Evolutionary conservation across 2,113 vertebrate genomes (phyloP).

Genomic region (Diphyllodes magnificus): DNA sequence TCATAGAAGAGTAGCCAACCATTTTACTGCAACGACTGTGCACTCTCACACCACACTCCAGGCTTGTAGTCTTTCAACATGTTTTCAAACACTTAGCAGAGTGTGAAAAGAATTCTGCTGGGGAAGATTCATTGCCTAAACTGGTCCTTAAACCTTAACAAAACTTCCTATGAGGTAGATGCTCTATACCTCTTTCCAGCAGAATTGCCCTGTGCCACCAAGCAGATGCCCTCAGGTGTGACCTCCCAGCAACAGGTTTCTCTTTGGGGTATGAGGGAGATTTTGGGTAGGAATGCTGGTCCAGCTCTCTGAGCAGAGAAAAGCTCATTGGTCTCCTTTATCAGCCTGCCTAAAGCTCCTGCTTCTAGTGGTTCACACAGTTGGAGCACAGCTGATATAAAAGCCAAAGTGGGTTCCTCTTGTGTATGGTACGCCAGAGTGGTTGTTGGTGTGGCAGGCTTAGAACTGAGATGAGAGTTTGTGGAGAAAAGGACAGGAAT

Average conservation of each 20-base stretch:
- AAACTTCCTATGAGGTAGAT: not conserved
- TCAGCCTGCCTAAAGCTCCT: not conserved
- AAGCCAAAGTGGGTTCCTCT: not conserved
- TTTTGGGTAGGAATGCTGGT: not conserved
- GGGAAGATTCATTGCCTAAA: not conserved
- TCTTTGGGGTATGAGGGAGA: not conserved
- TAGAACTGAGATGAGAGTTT: not conserved
- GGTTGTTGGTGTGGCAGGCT: not conserved
- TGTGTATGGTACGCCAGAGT: too few species aligned
- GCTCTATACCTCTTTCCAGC: not conserved
- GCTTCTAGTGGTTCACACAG: not conserved
- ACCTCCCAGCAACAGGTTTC: not conserved
- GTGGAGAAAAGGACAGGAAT: not conserved
- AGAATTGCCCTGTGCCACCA: not conserved
- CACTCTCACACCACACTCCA: fast-evolving
- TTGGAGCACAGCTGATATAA: not conserved
- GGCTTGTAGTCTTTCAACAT: not conserved
- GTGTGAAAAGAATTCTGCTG: not conserved
- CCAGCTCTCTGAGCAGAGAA: not conserved
- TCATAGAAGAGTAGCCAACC: not conserved
- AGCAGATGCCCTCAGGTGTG: fast-evolving
- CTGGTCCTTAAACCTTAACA: not conserved
- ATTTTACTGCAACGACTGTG: not conserved
- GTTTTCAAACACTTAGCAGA: not conserved
- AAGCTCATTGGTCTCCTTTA: not conserved